phyloP scores from a whole-genome alignment of 2,113 vertebrate genomes.

The Clarias magur region DNA sequence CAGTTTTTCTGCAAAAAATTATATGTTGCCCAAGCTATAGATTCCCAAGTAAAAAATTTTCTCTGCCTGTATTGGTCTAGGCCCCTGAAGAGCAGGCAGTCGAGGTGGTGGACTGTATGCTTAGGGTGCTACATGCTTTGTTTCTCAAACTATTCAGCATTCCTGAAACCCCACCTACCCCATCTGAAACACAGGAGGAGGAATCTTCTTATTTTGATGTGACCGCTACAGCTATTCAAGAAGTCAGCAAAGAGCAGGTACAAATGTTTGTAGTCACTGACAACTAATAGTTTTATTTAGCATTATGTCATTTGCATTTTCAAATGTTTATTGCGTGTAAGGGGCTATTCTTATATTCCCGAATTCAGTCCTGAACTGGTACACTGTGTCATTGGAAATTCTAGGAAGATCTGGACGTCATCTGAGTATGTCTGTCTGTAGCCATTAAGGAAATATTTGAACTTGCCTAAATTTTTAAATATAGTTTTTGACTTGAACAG shows the following conservation, averaged over 20 bases:
- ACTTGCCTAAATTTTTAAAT: too few species aligned
- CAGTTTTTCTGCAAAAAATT: constrained; percentile 17
- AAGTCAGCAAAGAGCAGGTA: constrained; percentile 63
- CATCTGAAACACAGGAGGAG: constrained; percentile 52
- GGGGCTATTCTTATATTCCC: too few species aligned
- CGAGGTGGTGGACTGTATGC: constrained; percentile 63
- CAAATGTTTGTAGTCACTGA: neutral
- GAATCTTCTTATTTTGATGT: constrained; percentile 76
- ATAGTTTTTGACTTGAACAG: too few species aligned
- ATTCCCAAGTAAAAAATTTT: neutral
- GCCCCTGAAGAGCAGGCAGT: constrained; percentile 70
- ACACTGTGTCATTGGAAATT: too few species aligned
- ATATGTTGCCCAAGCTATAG: neutral
- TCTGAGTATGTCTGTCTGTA: too few species aligned
- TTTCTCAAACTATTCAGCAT: constrained; percentile 66
- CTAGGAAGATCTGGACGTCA: too few species aligned
- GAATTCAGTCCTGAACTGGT: too few species aligned
- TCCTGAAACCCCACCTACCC: constrained; percentile 40
- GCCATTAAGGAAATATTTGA: too few species aligned
- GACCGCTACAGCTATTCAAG: constrained; percentile 48
- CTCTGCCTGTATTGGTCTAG: constrained; percentile 55
- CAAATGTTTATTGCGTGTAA: neutral
- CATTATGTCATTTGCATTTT: neutral
- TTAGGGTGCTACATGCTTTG: constrained; percentile 75
- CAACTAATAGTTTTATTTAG: neutral